Evolutionary conservation across 2,797 vertebrate genomes (phyloP).

Genomic region (Enteromius viviparus): DNA sequence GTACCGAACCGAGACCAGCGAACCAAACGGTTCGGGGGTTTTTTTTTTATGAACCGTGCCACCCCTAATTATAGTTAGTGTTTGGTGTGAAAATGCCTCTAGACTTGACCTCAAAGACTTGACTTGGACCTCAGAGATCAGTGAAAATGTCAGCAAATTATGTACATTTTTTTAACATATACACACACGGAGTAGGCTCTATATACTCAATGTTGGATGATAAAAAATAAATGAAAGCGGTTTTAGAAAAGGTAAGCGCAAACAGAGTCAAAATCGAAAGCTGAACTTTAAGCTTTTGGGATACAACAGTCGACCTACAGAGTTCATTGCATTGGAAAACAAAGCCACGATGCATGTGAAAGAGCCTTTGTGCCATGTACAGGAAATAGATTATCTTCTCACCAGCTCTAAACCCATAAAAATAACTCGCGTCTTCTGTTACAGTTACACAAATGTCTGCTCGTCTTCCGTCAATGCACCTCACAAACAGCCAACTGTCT

Average conservation of each 20-base stretch:
- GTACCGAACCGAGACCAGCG: too few relatives aligned
- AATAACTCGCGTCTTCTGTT: neutral
- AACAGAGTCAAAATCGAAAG: neutral
- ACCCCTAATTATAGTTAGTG: too few relatives aligned
- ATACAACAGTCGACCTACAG: neutral
- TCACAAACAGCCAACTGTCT: slow-evolving; percentile 23
- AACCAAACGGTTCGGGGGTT: too few relatives aligned
- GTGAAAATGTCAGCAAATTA: too few relatives aligned
- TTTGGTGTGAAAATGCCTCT: too few relatives aligned
- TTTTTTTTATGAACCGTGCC: too few relatives aligned
- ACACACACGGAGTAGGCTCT: too few relatives aligned
- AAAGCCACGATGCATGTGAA: neutral
- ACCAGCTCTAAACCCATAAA: neutral
- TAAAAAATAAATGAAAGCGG: neutral
- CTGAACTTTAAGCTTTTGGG: neutral
- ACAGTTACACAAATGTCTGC: neutral
- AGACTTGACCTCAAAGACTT: too few relatives aligned
- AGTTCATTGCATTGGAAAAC: neutral
- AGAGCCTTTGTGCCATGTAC: neutral
- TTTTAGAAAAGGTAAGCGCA: neutral
- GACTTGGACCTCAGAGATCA: too few relatives aligned
- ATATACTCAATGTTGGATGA: too few relatives aligned
- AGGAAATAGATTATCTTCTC: slow-evolving; percentile 9
- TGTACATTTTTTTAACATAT: too few relatives aligned
- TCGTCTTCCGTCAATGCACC: neutral